phyloP scores from a whole-genome alignment of 2,113 vertebrate species.

The Urocitellus parryii region DNA sequence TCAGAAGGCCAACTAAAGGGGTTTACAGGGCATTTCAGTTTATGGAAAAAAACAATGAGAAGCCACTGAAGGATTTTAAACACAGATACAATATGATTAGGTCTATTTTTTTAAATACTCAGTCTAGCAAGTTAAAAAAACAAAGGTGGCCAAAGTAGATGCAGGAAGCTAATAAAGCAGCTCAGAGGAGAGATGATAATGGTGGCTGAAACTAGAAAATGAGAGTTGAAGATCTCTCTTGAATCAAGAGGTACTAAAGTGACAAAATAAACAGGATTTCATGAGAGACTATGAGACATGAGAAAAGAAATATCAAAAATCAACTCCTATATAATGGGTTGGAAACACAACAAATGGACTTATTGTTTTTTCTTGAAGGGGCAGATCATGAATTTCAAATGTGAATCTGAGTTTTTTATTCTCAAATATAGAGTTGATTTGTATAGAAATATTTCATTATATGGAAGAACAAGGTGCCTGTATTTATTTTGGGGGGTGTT shows the following conservation, averaged over 20 bases:
- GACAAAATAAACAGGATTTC: not conserved
- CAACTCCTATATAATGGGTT: not conserved
- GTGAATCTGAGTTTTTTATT: not conserved
- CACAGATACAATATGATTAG: not conserved
- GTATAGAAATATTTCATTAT: not conserved
- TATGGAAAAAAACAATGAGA: constrained; percentile 37
- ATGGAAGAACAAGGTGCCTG: not conserved
- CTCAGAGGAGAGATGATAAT: not conserved
- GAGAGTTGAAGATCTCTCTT: not conserved
- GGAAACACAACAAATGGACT: not conserved
- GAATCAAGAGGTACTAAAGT: not conserved
- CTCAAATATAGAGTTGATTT: not conserved
- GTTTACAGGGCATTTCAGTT: not conserved
- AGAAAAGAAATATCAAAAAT: constrained; percentile 17
- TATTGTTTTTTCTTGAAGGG: not conserved
- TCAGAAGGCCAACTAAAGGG: too few relatives aligned
- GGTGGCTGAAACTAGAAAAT: not conserved
- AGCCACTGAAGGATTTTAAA: constrained; percentile 4
- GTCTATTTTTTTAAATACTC: constrained; percentile 33
- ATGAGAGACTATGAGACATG: not conserved
- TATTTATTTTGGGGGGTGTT: not conserved
- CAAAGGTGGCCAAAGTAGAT: not conserved
- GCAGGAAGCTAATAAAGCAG: not conserved
- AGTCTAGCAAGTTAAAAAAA: not conserved
- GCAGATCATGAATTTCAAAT: constrained; percentile 24